A percentile compares a stretch with the other conserved stretches of the same genome.
Evolutionary conservation across 2,113 vertebrate species (phyloP).

Genomic region (Phyllostomus discolor): DNA sequence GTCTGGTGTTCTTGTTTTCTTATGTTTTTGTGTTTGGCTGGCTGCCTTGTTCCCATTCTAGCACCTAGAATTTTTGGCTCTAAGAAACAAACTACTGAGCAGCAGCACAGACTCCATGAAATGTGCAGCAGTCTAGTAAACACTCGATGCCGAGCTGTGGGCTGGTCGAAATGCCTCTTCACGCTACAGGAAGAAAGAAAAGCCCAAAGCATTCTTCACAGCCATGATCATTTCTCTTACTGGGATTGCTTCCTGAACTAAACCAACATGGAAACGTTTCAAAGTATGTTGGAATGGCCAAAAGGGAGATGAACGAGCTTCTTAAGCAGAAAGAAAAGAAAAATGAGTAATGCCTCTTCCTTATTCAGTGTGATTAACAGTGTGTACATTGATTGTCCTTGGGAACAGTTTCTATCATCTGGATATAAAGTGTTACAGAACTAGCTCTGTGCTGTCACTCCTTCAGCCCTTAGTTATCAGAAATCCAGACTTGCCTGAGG

Average conservation of each 20-base stretch:
- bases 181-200: constrained; percentile 95
- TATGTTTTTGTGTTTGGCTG: constrained; percentile 96
- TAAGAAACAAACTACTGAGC: constrained; percentile 97
- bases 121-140: constrained; percentile 95
- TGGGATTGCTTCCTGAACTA: constrained; percentile 92
- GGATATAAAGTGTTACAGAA: constrained; percentile 67
- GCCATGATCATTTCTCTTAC: constrained; percentile 90
- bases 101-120: constrained; percentile 97
- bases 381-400: constrained; percentile 45
- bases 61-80: constrained; percentile 95
- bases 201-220: constrained; percentile 95
- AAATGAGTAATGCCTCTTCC: constrained; percentile 85
- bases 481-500: constrained; percentile 16
- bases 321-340: constrained; percentile 99
- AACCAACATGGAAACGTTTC: constrained; percentile 95
- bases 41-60: constrained; percentile 96
- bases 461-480: constrained; percentile 67
- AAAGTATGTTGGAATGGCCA: constrained; percentile 94
- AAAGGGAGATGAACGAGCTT: constrained; percentile 96
- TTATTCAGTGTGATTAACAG: not conserved
- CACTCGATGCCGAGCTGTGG: constrained; percentile 86
- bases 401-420: constrained; percentile 68
- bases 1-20: constrained; percentile 93
- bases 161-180: constrained; percentile 95
- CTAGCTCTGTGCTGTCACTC: constrained; percentile 68